phyloP scores from a whole-genome alignment of 2,797 vertebrate genomes.

The Brotula barbata region DNA sequence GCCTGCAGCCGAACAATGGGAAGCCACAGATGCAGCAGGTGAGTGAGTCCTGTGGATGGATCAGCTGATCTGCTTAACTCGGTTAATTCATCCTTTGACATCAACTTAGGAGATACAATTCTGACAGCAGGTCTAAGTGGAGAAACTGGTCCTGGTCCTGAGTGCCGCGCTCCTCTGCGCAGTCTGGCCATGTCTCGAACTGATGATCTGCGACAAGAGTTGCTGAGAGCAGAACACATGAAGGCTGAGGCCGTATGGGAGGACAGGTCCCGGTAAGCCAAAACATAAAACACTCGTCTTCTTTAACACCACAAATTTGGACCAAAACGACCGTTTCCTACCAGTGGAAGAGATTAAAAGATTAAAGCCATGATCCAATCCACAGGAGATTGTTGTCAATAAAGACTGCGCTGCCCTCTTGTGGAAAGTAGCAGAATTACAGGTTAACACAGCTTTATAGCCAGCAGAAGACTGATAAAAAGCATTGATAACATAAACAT shows the following conservation, averaged over 20 bases:
- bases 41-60: conserved; percentile 30
- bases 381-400: conserved; percentile 29
- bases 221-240: conserved; percentile 77
- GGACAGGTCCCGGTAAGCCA: conserved; percentile 71
- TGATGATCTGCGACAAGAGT: conserved; percentile 79
- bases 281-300: conserved; percentile 31
- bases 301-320: conserved; percentile 48
- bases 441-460: background rate
- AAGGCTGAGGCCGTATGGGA: conserved; percentile 80
- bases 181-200: conserved; percentile 65
- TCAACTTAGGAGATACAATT: conserved; percentile 5
- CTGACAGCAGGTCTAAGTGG: conserved; percentile 56
- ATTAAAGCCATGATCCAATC: conserved; percentile 53
- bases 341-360: conserved; percentile 24
- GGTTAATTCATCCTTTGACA: background rate
- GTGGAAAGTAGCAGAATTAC: conserved; percentile 40
- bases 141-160: conserved; percentile 57
- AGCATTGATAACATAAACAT: background rate
- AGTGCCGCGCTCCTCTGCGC: conserved; percentile 61
- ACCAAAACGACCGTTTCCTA: conserved; percentile 27
- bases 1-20: conserved; percentile 70
- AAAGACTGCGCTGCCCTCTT: conserved; percentile 62
- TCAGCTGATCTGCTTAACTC: too few relatives aligned
- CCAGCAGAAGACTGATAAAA: conserved; percentile 2
- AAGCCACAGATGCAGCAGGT: conserved; percentile 71